These are phyloP conservation scores for Hetaerina americana DNA, from an alignment of 1,140 invertebrate species.

Conservation along the genomic window DNA sequence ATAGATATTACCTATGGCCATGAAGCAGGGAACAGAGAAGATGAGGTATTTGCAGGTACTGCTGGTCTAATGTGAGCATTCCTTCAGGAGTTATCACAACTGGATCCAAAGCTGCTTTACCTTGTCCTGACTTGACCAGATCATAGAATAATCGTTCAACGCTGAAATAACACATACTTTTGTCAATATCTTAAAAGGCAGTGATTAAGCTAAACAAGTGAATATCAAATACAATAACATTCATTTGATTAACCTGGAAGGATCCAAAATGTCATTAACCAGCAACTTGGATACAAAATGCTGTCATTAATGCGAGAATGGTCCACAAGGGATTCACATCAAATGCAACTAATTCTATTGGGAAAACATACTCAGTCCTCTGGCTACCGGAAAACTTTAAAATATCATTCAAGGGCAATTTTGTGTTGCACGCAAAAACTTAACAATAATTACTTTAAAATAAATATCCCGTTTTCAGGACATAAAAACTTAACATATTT, in stretches of 20 bases:
- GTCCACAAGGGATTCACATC: no score
- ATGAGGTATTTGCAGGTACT: conserved; percentile 60
- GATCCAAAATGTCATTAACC: no score
- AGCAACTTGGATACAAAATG: no score
- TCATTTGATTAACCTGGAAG: neutral
- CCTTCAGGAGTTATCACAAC: conserved; percentile 52
- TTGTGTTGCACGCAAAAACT: no score
- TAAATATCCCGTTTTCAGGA: no score
- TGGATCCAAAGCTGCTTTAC: conserved; percentile 60
- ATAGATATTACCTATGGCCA: conserved; percentile 58
- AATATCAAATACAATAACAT: neutral
- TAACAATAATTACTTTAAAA: no score
- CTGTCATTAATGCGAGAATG: no score
- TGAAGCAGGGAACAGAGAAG: conserved; percentile 68
- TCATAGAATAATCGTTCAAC: conserved; percentile 76
- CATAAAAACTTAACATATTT: no score
- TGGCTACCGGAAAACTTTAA: no score
- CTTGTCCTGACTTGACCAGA: conserved; percentile 60
- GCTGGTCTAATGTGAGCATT: conserved; percentile 59
- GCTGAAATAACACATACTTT: conserved; percentile 37
- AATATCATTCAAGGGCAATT: no score
- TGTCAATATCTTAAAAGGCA: conserved; percentile 1
- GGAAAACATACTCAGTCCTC: no score
- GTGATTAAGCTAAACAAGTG: conserved; percentile 1
- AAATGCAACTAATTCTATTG: no score